phyloP scores from a whole-genome alignment of 2,797 vertebrate genomes.

The Channallabes apus region DNA sequence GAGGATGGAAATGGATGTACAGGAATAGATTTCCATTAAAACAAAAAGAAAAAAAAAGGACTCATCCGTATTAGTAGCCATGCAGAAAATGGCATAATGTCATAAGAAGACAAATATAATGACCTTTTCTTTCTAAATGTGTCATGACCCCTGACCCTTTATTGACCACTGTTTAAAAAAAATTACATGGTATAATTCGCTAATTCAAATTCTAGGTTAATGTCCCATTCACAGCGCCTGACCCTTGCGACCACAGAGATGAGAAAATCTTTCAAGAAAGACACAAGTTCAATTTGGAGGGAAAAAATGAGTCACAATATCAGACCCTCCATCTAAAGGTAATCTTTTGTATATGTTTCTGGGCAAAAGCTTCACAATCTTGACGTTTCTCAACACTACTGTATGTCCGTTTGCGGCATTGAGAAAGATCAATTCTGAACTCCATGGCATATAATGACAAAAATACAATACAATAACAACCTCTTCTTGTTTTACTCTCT shows the following conservation, averaged over 20 bases:
- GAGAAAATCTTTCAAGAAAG: neutral
- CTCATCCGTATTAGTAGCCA: neutral
- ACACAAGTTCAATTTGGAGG: neutral
- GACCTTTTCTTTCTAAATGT: neutral
- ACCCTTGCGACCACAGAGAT: neutral
- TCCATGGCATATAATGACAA: no score
- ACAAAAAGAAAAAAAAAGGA: neutral
- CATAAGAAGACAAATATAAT: neutral
- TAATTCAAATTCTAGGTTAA: neutral
- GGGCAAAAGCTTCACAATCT: neutral
- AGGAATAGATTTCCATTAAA: conserved; percentile 30
- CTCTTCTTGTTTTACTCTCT: neutral
- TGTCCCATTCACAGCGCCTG: neutral
- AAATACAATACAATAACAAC: neutral
- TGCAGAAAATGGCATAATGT: conserved; percentile 8
- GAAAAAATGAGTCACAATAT: neutral
- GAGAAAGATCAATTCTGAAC: neutral
- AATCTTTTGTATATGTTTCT: neutral
- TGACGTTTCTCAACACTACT: neutral
- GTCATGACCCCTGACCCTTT: neutral
- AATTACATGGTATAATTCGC: neutral
- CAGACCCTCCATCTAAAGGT: neutral
- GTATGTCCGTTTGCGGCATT: neutral
- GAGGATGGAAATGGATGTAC: conserved; percentile 6
- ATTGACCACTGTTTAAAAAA: neutral